phyloP scores from a whole-genome alignment of 37 sponge, comb jelly and placozoan species.

The Chondrilla cf. caribensis region DNA sequence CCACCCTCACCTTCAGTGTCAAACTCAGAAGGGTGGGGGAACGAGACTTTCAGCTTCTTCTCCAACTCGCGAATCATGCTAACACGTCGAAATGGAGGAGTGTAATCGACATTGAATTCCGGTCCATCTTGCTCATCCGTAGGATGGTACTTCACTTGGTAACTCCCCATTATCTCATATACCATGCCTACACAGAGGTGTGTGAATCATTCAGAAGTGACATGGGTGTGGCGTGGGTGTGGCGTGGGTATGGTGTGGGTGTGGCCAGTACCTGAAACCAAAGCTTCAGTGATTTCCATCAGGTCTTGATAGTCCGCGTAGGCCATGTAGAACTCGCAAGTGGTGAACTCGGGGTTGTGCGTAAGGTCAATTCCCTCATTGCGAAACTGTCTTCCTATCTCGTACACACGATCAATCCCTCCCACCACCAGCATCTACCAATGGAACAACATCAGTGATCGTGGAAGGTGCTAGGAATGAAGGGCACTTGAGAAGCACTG shows the following conservation, averaged over 20 bases:
- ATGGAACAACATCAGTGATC: background rate
- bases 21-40: conserved; percentile 81
- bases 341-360: conserved; percentile 99
- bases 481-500: no score
- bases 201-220: background rate
- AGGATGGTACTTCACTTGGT: conserved; percentile 83
- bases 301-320: conserved; percentile 99
- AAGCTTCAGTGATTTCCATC: conserved; percentile 91
- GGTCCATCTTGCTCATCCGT: conserved; percentile 60
- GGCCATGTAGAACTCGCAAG: conserved; percentile 99
- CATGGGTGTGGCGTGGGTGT: background rate
- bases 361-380: conserved; percentile 99
- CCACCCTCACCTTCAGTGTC: conserved; percentile 59
- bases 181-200: conserved; percentile 71
- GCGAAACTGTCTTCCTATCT: conserved; percentile 97
- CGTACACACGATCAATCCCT: conserved; percentile 96
- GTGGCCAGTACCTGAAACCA: conserved; percentile 78
- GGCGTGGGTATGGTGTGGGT: background rate
- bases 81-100: conserved; percentile 85
- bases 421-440: conserved; percentile 93
- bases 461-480: background rate
- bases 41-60: conserved; percentile 73
- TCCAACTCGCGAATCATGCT: conserved; percentile 92
- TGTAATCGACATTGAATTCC: conserved; percentile 82
- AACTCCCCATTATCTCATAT: conserved; percentile 74